Evolutionary conservation across 2,797 vertebrate genomes (phyloP).

Genomic region (Coregonus ussuriensis): DNA sequence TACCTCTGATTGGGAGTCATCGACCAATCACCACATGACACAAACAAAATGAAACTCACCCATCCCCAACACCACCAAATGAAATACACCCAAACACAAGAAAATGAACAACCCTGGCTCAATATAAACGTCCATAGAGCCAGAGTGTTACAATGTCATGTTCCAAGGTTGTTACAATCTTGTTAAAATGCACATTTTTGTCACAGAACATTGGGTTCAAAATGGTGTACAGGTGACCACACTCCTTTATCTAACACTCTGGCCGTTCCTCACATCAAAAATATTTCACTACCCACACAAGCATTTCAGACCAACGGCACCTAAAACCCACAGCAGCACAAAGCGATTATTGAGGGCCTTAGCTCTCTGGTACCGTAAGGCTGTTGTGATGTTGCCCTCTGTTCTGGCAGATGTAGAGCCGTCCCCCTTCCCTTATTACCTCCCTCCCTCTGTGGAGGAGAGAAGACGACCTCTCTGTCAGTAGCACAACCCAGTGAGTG

Average conservation of each 20-base stretch:
- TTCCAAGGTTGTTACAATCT: background rate
- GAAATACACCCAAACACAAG: too few species aligned
- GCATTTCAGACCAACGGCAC: constrained; percentile 56
- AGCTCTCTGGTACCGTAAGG: constrained; percentile 32
- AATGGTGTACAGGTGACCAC: constrained; percentile 5
- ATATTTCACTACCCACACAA: constrained; percentile 38
- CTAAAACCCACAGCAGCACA: constrained; percentile 61
- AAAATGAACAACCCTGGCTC: too few species aligned
- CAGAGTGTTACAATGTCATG: too few species aligned
- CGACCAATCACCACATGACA: too few species aligned
- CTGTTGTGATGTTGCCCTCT: constrained; percentile 14
- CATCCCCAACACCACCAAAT: too few species aligned
- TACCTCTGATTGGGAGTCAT: too few species aligned
- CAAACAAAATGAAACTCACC: too few species aligned
- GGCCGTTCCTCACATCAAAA: background rate
- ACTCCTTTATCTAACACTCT: constrained; percentile 1
- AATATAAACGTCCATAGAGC: too few species aligned
- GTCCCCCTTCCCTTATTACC: background rate
- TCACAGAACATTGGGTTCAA: background rate
- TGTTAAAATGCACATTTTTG: background rate
- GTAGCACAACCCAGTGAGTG: constrained; percentile 28
- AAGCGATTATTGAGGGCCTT: constrained; percentile 60
- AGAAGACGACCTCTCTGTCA: background rate
- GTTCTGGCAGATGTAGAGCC: background rate
- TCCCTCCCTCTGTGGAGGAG: constrained; percentile 6